Conservation (phyloP, 2,888 invertebrate species). For the Hoplodrina ambigua region DNA sequence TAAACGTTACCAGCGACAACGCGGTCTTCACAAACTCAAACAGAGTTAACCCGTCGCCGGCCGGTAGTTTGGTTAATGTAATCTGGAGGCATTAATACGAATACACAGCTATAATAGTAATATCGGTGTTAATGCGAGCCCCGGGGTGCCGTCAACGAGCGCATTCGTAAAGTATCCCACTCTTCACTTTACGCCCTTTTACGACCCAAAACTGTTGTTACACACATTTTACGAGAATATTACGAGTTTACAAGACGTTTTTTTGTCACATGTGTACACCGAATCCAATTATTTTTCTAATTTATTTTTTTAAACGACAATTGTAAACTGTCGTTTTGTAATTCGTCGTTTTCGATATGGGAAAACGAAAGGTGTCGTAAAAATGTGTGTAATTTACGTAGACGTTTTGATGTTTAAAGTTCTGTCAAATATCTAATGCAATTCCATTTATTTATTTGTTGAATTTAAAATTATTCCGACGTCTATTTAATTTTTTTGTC, state of each 20-base stretch:
- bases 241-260: constrained; percentile 47
- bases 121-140: constrained; percentile 67
- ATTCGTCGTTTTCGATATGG: constrained; percentile 49
- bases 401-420: constrained; percentile 50
- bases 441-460: constrained; percentile 31
- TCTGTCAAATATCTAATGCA: constrained; percentile 35
- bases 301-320: constrained; percentile 62
- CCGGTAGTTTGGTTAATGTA: constrained; percentile 60
- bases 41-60: constrained; percentile 59
- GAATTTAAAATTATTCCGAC: constrained; percentile 27
- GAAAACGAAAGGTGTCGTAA: constrained; percentile 50
- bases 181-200: constrained; percentile 51
- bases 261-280: constrained; percentile 38
- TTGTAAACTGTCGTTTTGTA: constrained; percentile 57
- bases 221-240: constrained; percentile 56
- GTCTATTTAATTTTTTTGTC: neutral
- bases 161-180: constrained; percentile 51
- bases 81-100: constrained; percentile 57
- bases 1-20: neutral
- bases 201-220: constrained; percentile 47
- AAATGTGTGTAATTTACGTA: constrained; percentile 39
- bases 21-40: constrained; percentile 31
- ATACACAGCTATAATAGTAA: constrained; percentile 65
- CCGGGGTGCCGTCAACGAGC: constrained; percentile 68
- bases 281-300: constrained; percentile 68